These are phyloP conservation scores for Ciconia stormi DNA, from an alignment of 2,113 vertebrate species.

Conservation along the genomic window DNA sequence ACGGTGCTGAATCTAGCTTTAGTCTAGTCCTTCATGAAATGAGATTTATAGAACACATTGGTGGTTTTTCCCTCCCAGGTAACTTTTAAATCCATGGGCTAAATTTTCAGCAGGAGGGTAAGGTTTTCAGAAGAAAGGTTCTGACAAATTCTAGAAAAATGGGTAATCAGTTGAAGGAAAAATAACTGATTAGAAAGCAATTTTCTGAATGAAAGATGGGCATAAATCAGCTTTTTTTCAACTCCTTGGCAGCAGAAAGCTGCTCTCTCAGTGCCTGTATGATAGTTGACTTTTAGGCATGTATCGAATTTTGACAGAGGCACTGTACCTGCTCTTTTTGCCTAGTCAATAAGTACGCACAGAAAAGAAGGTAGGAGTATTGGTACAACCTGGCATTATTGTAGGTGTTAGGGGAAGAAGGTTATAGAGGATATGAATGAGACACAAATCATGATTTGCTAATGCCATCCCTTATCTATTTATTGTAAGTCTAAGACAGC, in stretches of 20 bases:
- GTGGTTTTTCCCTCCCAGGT: background rate
- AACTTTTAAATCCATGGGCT: background rate
- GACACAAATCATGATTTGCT: background rate
- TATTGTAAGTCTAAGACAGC: background rate
- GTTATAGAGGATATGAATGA: background rate
- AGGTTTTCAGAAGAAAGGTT: background rate
- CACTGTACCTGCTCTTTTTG: background rate
- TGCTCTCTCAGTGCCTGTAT: background rate
- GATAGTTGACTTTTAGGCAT: background rate
- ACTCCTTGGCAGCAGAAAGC: background rate
- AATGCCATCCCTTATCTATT: background rate
- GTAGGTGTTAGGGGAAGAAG: background rate
- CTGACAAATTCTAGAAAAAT: background rate
- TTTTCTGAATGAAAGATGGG: background rate
- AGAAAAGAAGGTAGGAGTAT: background rate
- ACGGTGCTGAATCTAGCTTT: background rate
- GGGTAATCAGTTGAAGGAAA: background rate
- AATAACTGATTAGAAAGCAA: background rate
- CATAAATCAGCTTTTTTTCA: background rate
- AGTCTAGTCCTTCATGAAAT: background rate
- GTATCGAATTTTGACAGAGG: background rate
- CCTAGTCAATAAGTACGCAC: accelerated
- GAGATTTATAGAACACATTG: background rate
- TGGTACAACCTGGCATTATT: background rate
- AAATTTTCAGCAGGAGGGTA: background rate